A percentile compares a stretch with the other conserved stretches of the same genome.
These are phyloP conservation scores for Pycnomerus fuliginosus DNA, from an alignment of 2,888 invertebrate genomes.

Conservation along the genomic window DNA sequence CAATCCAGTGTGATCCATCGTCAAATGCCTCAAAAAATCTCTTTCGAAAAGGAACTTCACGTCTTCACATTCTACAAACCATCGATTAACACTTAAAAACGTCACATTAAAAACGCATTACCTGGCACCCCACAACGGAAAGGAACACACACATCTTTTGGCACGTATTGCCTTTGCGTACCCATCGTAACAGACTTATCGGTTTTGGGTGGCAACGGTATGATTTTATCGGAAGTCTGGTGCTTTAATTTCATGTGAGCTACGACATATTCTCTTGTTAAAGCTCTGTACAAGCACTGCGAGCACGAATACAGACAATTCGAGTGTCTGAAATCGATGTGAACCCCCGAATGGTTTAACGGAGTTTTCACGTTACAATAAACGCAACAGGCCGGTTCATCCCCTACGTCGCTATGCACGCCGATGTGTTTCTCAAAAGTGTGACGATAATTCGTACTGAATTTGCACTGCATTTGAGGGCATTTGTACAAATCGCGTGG, in stretches of 20 bases:
- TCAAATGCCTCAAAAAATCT: slow-evolving; percentile 43
- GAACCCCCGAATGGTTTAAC: slow-evolving; percentile 49
- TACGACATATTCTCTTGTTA: slow-evolving; percentile 60
- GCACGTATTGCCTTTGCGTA: slow-evolving; percentile 32
- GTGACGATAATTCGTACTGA: slow-evolving; percentile 47
- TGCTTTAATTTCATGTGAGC: slow-evolving; percentile 57
- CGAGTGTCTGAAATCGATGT: slow-evolving; percentile 63
- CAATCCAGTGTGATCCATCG: slow-evolving; percentile 34
- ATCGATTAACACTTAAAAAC: background rate
- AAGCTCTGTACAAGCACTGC: slow-evolving; percentile 68
- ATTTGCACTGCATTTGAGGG: slow-evolving; percentile 56
- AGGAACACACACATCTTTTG: slow-evolving; percentile 36
- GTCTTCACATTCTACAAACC: background rate
- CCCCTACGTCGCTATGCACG: slow-evolving; percentile 37
- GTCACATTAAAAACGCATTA: slow-evolving; percentile 15
- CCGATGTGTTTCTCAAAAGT: slow-evolving; percentile 52
- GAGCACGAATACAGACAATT: slow-evolving; percentile 64
- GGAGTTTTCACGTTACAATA: slow-evolving; percentile 54
- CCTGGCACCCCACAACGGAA: slow-evolving; percentile 37
- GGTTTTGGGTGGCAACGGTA: slow-evolving; percentile 36
- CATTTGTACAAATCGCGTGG: slow-evolving; percentile 58
- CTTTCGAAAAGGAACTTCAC: slow-evolving; percentile 35
- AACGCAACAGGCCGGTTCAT: slow-evolving; percentile 53
- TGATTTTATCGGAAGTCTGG: slow-evolving; percentile 28
- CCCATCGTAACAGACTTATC: slow-evolving; percentile 22